Evolutionary conservation across 1,140 invertebrate species (phyloP).

Genomic region (Diorhabda elongata): DNA sequence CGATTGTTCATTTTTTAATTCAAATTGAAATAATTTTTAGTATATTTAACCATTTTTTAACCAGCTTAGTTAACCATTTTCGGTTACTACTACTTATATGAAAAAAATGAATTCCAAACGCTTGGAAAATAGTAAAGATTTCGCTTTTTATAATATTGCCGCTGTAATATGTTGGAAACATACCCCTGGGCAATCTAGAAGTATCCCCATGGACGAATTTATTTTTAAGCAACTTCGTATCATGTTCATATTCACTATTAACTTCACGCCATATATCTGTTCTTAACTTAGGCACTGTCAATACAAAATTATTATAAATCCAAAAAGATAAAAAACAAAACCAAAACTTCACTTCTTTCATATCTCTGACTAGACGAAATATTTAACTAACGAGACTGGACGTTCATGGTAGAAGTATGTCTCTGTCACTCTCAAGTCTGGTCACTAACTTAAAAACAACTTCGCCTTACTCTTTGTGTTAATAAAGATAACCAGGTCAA

Average conservation of each 20-base stretch:
- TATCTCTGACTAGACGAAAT: not conserved
- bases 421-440: not conserved
- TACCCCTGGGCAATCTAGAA: conserved; percentile 29
- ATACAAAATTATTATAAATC: not conserved
- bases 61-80: not conserved
- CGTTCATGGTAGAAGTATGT: not conserved
- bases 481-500: conserved; percentile 11
- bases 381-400: not conserved
- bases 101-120: not conserved
- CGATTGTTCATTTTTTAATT: not conserved
- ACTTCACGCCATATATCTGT: conserved; percentile 33
- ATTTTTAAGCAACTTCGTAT: conserved; percentile 3
- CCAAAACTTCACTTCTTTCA: conserved; percentile 21
- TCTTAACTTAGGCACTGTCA: not conserved
- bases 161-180: conserved; percentile 10
- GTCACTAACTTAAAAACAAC: not conserved
- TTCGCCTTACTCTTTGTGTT: not conserved
- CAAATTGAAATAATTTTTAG: not conserved
- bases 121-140: not conserved
- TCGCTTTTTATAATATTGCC: conserved; percentile 6
- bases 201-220: not conserved
- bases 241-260: conserved; percentile 12
- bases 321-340: conserved; percentile 3
- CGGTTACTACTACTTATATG: not conserved
- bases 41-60: not conserved